Evolutionary conservation across 2,113 vertebrate species (phyloP).

Genomic region (Syrmaticus mikado): DNA sequence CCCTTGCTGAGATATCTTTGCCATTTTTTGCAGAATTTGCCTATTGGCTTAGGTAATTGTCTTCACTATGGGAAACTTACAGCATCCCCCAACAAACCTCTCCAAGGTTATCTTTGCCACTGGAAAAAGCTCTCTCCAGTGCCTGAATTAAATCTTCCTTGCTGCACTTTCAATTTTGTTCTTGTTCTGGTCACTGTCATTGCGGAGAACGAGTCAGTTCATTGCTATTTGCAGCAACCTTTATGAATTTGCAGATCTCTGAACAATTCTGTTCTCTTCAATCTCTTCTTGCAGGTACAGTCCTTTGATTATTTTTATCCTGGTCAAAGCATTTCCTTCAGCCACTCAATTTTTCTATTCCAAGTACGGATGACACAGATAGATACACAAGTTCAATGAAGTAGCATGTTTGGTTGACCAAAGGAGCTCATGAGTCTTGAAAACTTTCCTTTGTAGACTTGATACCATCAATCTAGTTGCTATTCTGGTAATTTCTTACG

Average conservation of each 20-base stretch:
- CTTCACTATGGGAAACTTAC: neutral
- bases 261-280: neutral
- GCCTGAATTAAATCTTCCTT: constrained; percentile 1
- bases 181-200: neutral
- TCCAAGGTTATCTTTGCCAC: neutral
- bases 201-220: neutral
- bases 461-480: neutral
- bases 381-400: neutral
- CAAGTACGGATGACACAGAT: neutral
- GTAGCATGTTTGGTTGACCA: neutral
- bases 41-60: neutral
- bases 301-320: neutral
- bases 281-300: neutral
- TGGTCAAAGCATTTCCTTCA: neutral
- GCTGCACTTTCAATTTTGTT: neutral
- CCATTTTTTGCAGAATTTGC: neutral
- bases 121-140: neutral
- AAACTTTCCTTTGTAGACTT: neutral
- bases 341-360: neutral
- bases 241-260: constrained; percentile 23
- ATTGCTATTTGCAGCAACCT: neutral
- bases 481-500: neutral
- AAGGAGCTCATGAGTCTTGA: neutral
- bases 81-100: neutral
- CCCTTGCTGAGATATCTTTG: fast-evolving